Base-by-base conservation (phyloP, 2,888 invertebrate genomes). In the Chalcis sispes region DNA sequence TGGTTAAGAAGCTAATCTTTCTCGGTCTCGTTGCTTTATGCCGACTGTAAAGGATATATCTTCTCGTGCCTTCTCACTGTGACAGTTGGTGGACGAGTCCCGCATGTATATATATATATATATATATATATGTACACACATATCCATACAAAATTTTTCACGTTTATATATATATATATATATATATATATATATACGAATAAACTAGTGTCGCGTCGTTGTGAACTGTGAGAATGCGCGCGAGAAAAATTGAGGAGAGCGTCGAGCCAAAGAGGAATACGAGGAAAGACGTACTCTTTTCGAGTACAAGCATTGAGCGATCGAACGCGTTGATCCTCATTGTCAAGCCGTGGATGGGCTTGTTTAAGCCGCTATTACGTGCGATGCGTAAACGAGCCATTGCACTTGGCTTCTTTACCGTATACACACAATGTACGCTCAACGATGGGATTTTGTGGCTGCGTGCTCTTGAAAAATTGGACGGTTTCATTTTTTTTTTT, bases 1-100 rank as follows among this genome's bases (percentile, higher is more conserved):
- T 84, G 82, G 83, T 83, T 85, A 83, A 84, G 84, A 84, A 83
- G 83, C 81, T 85, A 85, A 86, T 85, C 84, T 72, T 72, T 67
- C 52, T 62, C 70, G 64, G 77, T 75, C 65, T 67, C 40, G 52
- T 62, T 5, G 52, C 42, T 52, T 27, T 61, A n/a, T 40, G n/a
- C n/a, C n/a, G 18, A 48, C 25, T 23, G 72, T 58, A 72, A 72
- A 46, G 64, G 64, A 72, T 72, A 72, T 62, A 23, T 20, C 23
- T 29, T n/a, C n/a, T n/a, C n/a, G 40, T 40, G 8, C 15, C 1
- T 15, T 27, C 15, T 7, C 29, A 32, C 20, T 29, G 36, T n/a
- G 29, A 48, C 32, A 27, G 56, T 46, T 54, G 13, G 40, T 8
- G n/a, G 29, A 62, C 61, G 27, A 56, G n/a, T 56, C 42, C 7